These are phyloP conservation scores for Xenopus borealis DNA, from an alignment of 2,113 vertebrate genomes.

Conservation along the genomic window DNA sequence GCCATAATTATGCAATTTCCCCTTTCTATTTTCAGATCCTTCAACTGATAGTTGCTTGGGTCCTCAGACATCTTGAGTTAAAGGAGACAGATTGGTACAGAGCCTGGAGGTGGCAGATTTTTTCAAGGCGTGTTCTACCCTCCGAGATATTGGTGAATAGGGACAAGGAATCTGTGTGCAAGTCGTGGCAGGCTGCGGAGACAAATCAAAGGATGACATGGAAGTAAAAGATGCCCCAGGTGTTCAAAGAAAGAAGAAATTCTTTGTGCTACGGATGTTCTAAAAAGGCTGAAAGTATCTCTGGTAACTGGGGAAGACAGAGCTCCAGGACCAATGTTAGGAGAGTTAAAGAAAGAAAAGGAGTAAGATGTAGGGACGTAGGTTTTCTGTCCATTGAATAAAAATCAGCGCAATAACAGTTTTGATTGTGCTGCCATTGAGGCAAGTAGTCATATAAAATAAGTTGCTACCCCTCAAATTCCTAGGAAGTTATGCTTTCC, in stretches of 20 bases:
- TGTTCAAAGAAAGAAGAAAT: not conserved
- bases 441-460: too few relatives aligned
- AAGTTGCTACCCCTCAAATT: too few relatives aligned
- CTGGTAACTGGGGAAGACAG: not conserved
- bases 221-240: constrained; percentile 3
- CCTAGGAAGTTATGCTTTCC: too few relatives aligned
- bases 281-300: not conserved
- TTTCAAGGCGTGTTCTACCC: not conserved
- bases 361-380: too few relatives aligned
- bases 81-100: not conserved
- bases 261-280: not conserved
- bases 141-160: not conserved
- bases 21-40: not conserved
- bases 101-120: not conserved
- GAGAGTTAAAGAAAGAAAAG: too few relatives aligned
- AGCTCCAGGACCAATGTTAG: not conserved
- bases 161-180: not conserved
- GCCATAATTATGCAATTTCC: not conserved
- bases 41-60: not conserved
- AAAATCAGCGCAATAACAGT: too few relatives aligned
- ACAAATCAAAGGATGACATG: not conserved
- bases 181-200: not conserved
- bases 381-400: too few relatives aligned
- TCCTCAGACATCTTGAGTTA: not conserved
- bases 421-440: too few relatives aligned